These are phyloP conservation scores for Nymphicus hollandicus DNA, from an alignment of 2,113 vertebrate genomes.

Conservation along the genomic window DNA sequence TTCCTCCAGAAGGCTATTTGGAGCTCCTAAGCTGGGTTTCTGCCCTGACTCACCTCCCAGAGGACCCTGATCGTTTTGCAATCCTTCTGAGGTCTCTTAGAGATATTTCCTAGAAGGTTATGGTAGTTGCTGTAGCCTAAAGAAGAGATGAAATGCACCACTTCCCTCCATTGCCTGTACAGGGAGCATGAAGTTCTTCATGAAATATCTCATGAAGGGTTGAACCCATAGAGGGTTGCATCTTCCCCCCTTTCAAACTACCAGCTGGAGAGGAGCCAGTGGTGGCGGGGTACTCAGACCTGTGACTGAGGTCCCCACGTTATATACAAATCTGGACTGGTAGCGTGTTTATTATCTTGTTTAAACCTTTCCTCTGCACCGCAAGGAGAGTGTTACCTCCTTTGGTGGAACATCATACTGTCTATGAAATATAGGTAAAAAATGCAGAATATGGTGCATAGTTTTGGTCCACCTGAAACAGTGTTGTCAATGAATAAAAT, in stretches of 20 bases:
- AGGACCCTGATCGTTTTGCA: neutral
- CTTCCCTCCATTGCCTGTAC: neutral
- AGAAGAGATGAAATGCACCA: rapidly evolving
- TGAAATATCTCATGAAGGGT: neutral
- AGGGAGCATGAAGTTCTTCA: neutral
- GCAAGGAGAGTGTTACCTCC: neutral
- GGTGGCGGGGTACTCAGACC: neutral
- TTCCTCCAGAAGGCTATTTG: neutral
- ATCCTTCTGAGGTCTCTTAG: neutral
- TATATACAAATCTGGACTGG: neutral
- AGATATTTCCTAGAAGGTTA: neutral
- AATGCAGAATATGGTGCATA: neutral
- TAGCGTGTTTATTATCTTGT: neutral
- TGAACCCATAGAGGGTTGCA: neutral
- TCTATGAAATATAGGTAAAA: neutral
- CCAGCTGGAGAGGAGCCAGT: neutral
- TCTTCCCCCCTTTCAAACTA: neutral
- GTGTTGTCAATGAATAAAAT: neutral
- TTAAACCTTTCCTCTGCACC: neutral
- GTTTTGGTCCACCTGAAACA: neutral
- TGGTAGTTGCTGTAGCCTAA: neutral
- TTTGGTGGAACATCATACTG: neutral
- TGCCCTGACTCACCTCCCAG: neutral
- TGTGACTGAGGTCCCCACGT: neutral
- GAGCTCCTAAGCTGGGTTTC: neutral